Base-by-base conservation (phyloP, 2,888 invertebrate species). In the Acleris emargana region DNA sequence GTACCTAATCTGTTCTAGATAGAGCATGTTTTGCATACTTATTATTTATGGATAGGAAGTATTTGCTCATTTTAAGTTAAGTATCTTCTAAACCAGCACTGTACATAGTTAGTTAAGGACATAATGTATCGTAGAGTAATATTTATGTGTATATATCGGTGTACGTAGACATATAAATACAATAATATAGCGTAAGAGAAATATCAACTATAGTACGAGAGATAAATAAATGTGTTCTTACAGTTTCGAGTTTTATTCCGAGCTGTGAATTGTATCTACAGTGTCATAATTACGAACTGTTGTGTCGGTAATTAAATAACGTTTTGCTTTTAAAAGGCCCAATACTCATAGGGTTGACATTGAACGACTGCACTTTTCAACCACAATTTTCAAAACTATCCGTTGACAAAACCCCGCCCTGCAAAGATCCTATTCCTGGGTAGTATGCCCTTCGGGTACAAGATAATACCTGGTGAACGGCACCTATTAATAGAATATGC, bases 171-270 rank as follows among this genome's bases (percentile, higher is more conserved):
- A 60, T 45, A 60, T 60, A 63, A 53, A 59, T 60, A 67, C 53
- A 67, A 58, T 55, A 58, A 67, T 49, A 53, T 62, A 67, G 62
- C 16, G 49, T 69, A 67, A 75, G 76, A 45, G 38, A 55, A 58
- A 51, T 69, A 68, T 62, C 58, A 67, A 67, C 70, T 73, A 72
- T 68, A 68, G 61, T 57, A 69, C 64, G 72, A 75, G 71, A 72
- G 73, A 75, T 59, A 62, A 67, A 78, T 78, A 78, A 78, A 78
- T 76, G 78, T 78, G 78, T 78, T 78, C 78, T 78, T 78, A 77
- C 71, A 59, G 58, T 18, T 1, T 18, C 45, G 25, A 47, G 63
- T 68, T 60, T 58, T 55, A 64, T 20, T 54, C 6, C 6, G 13
- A 13, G 13, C 38, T 13, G 11, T 3, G 13, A 38, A 1, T 38